These are phyloP conservation scores for Agonopterix arenella DNA, from an alignment of 2,888 invertebrate species.

Conservation along the genomic window DNA sequence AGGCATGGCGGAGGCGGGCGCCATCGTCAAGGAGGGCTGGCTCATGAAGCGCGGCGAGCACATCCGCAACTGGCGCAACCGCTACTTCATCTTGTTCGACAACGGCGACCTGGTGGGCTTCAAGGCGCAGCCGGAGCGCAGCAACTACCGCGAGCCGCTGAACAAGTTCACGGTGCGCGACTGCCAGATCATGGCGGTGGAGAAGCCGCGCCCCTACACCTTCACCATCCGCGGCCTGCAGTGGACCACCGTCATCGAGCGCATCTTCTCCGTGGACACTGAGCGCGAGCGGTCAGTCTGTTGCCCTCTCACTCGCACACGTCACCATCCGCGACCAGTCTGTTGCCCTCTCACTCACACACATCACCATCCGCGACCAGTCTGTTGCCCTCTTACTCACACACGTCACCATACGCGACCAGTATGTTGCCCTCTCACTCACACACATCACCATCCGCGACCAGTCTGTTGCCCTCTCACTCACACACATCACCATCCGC, in stretches of 20 bases:
- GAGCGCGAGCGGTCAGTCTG: conserved; percentile 84
- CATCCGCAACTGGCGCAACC: conserved; percentile 97
- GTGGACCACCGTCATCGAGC: conserved; percentile 98
- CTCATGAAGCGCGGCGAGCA: conserved; percentile 98
- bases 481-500: too few relatives aligned
- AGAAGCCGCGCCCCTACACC: conserved; percentile 96
- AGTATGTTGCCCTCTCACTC: too few relatives aligned
- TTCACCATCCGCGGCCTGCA: conserved; percentile 98
- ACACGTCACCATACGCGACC: too few relatives aligned
- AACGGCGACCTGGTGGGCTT: conserved; percentile 98
- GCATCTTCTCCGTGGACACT: conserved; percentile 97
- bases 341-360: too few relatives aligned
- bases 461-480: too few relatives aligned
- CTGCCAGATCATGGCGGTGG: conserved; percentile 97
- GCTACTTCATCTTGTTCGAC: conserved; percentile 96
- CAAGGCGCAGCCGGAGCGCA: conserved; percentile 91
- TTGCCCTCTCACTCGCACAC: background rate
- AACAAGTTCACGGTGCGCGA: conserved; percentile 99
- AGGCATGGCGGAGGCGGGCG: conserved; percentile 28
- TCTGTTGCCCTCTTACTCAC: too few relatives aligned
- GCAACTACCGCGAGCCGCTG: conserved; percentile 88
- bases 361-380: too few relatives aligned
- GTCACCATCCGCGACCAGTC: too few relatives aligned
- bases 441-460: too few relatives aligned
- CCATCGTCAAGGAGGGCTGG: conserved; percentile 96